Base-by-base conservation (phyloP, 2,797 vertebrate genomes). In the Myiotriccus ornatus region DNA sequence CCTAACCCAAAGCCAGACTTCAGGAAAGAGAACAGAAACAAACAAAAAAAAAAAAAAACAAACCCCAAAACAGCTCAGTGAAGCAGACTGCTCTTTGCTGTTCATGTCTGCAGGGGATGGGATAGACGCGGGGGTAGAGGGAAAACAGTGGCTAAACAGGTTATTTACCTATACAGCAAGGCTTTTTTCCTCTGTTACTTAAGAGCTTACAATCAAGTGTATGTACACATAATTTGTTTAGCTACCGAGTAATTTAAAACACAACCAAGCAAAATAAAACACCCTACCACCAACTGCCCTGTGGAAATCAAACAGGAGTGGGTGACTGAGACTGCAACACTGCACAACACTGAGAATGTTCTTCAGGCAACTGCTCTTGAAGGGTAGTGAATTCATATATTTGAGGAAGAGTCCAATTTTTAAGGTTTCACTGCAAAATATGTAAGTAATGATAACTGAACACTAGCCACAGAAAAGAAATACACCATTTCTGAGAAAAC, bases 401-500 rank as follows among this genome's bases (percentile, higher is more conserved):
- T 65, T n/a, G 10, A 85, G 30, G 24, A 62, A 43, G 2, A 71
- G 15, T 32, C 5, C 50, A 35, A 60, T 46, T 34, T 71, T 79
- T 73, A 88, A 68, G 14, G 22, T 41, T 85, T 73, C 43, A 43
- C 35, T 49, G 41, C 9, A 81, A 80, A 67, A 62, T 12, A 35
- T 1, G 0, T 6, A 80, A 56, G 44, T 34, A 16, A 35, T 4
- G 3, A 47, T 30, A 79, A 78, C 3, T 3, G 1, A 90, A 63
- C 44, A 41, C 46, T n/a, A 67, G 25, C 13, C 34, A 47, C 19
- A 43, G 10, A 18, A 35, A 74, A 62, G n/a, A 73, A 17, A 28
- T 14, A 37, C 2, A 56, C 7, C 27, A 15, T 47, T 89, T 82
- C 65, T 70, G 17, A 82, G 28, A 53, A 70, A 80, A 46, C 2